phyloP scores from a whole-genome alignment of 2,797 vertebrate genomes.

The Nyctalus aviator region DNA sequence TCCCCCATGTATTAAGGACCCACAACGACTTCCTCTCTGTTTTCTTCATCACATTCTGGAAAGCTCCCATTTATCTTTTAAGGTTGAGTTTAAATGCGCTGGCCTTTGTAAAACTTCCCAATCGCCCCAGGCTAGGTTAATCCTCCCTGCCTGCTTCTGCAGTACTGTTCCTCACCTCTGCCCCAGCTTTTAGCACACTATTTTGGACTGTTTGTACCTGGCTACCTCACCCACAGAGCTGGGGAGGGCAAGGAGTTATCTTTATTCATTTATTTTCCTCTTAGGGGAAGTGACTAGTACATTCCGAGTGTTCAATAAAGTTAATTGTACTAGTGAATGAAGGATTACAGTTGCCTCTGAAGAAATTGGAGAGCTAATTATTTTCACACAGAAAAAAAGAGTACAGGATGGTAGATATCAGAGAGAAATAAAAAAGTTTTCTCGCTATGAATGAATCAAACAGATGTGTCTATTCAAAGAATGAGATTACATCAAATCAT shows the following conservation, averaged over 20 bases:
- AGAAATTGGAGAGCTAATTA: constrained; percentile 35
- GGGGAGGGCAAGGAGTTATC: neutral
- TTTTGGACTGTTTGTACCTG: constrained; percentile 37
- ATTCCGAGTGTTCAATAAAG: constrained; percentile 9
- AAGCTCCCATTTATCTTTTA: neutral
- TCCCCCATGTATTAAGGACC: neutral
- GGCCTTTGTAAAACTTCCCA: constrained; percentile 29
- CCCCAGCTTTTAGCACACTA: neutral
- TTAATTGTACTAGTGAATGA: constrained; percentile 30
- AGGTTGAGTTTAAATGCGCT: neutral
- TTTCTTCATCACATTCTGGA: neutral
- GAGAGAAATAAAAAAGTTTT: neutral
- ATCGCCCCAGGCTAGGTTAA: constrained; percentile 21
- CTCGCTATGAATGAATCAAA: neutral
- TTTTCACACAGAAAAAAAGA: constrained; percentile 38
- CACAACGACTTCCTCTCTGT: neutral
- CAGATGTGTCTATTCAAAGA: constrained; percentile 8
- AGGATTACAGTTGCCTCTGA: constrained; percentile 50
- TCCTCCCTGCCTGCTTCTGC: neutral
- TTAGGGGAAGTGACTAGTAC: neutral
- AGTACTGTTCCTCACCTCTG: constrained; percentile 19
- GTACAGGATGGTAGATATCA: neutral
- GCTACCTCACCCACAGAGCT: neutral
- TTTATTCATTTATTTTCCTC: constrained; percentile 52
- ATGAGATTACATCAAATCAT: neutral